These are phyloP conservation scores for Xiphorhynchus elegans DNA, from an alignment of 2,113 vertebrate genomes.

Conservation along the genomic window DNA sequence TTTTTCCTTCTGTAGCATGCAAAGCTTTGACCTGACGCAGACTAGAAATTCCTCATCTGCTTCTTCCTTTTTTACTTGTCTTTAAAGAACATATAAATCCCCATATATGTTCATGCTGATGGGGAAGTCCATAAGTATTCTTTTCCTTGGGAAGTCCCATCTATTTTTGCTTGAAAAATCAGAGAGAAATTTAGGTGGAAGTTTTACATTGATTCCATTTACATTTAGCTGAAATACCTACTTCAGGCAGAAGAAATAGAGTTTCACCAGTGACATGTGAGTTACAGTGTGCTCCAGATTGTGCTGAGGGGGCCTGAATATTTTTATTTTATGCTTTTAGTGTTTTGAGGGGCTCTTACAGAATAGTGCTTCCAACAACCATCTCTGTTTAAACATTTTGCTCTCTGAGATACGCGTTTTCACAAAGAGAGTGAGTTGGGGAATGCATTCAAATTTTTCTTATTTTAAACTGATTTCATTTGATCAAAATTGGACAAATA, in stretches of 20 bases:
- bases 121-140: neutral
- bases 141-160: neutral
- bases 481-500: neutral
- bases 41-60: neutral
- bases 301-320: neutral
- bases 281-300: neutral
- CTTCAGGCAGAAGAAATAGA: neutral
- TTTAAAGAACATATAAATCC: neutral
- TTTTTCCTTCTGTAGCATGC: neutral
- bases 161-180: neutral
- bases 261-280: neutral
- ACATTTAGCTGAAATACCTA: neutral
- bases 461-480: neutral
- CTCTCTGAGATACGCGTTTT: neutral
- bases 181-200: neutral
- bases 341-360: neutral
- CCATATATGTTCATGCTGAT: neutral
- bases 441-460: neutral
- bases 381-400: neutral
- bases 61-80: neutral
- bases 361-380: neutral
- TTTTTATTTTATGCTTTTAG: neutral
- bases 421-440: neutral
- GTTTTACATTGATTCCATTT: neutral
- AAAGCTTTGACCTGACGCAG: conserved; percentile 10